Percentiles rank a stretch among this genome's conserved stretches.
phyloP scores from a whole-genome alignment of 2,888 invertebrate species.

The Odontomyia ornata region DNA sequence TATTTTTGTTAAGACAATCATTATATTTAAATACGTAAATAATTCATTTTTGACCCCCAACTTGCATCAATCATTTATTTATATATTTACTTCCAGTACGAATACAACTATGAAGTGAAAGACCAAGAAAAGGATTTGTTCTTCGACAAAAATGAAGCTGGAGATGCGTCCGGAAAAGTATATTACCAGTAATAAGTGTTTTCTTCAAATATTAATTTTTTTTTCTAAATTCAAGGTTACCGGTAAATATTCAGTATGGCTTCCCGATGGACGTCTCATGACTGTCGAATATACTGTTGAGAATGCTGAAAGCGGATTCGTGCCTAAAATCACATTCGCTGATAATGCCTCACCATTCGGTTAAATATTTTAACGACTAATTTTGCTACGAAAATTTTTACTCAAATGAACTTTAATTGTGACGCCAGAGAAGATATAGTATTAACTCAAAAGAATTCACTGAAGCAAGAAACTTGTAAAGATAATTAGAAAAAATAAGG shows the following conservation, averaged over 20 bases:
- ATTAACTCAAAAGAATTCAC: background rate
- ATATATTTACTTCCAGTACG: slow-evolving; percentile 76
- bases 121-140: slow-evolving; percentile 74
- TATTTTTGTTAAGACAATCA: too few relatives aligned
- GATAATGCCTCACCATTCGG: slow-evolving; percentile 70
- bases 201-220: background rate
- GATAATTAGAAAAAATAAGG: background rate
- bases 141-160: slow-evolving; percentile 75
- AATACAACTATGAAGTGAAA: slow-evolving; percentile 78
- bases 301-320: slow-evolving; percentile 73
- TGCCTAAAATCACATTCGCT: slow-evolving; percentile 74
- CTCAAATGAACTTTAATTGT: background rate
- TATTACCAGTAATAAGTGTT: background rate
- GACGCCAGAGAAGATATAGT: background rate
- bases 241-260: slow-evolving; percentile 74
- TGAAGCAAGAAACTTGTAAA: slow-evolving; percentile 6
- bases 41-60: too few relatives aligned
- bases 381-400: background rate
- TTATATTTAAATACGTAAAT: too few relatives aligned
- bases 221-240: slow-evolving; percentile 60
- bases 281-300: slow-evolving; percentile 77
- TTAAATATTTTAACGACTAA: slow-evolving; percentile 46
- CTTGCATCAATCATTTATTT: too few relatives aligned
- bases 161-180: slow-evolving; percentile 71
- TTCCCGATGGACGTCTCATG: slow-evolving; percentile 78